phyloP scores from a whole-genome alignment of 2,888 invertebrate species.

The Lordiphosa fenestrarum region DNA sequence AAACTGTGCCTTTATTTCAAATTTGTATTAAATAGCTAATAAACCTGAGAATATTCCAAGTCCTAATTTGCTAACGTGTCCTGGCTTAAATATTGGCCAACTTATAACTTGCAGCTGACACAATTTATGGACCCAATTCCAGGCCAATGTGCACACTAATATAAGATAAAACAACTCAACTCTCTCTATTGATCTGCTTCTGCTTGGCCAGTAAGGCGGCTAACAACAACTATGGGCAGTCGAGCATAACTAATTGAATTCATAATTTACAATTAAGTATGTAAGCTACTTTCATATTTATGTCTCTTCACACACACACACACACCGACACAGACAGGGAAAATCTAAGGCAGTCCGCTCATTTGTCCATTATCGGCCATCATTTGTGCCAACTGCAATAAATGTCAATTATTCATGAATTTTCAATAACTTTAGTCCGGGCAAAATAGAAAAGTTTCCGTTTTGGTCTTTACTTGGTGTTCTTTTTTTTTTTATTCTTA shows the following conservation, averaged over 20 bases:
- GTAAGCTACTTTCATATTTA: constrained; percentile 72
- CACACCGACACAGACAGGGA: constrained; percentile 11
- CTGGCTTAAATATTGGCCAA: no score
- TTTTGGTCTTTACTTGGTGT: no score
- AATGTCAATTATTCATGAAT: constrained; percentile 73
- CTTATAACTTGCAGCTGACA: no score
- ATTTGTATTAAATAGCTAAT: no score
- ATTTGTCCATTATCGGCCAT: constrained; percentile 63
- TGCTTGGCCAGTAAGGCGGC: constrained; percentile 11
- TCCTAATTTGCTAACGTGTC: no score
- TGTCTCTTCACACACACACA: constrained; percentile 50
- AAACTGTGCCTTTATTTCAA: no score
- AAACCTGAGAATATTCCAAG: no score
- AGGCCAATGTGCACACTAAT: no score
- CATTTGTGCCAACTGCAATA: constrained; percentile 72
- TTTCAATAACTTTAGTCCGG: constrained; percentile 65
- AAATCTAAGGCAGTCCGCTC: neutral
- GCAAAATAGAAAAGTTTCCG: constrained; percentile 63
- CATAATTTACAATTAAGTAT: constrained; percentile 71
- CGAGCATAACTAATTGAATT: constrained; percentile 65
- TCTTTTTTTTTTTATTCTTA: neutral
- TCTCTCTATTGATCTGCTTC: constrained; percentile 14
- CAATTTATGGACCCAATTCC: no score
- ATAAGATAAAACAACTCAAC: constrained; percentile 25
- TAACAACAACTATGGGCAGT: constrained; percentile 29